Evolutionary conservation across 2,113 vertebrate genomes (phyloP).

Genomic region (Melanerpes aurifrons): DNA sequence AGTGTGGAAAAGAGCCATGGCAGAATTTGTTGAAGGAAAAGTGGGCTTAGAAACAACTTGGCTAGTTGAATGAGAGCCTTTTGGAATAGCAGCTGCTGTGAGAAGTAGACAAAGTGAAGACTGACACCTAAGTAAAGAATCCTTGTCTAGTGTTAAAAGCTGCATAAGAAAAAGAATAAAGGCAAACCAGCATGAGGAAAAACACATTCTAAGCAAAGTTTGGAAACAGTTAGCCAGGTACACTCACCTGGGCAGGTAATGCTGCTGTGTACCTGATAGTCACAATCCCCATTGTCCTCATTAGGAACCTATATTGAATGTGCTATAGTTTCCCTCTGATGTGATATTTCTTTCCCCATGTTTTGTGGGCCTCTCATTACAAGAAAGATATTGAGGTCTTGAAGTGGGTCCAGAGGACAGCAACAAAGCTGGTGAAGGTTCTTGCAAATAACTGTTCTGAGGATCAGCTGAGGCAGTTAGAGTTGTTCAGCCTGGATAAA

Average conservation of each 20-base stretch:
- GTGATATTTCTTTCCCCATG: not conserved
- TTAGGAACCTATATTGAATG: not conserved
- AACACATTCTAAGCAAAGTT: not conserved
- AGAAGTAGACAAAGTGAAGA: not conserved
- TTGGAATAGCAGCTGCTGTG: not conserved
- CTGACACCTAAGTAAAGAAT: not conserved
- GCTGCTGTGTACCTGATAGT: not conserved
- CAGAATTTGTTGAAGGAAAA: not conserved
- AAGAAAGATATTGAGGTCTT: no score
- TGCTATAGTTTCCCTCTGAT: not conserved
- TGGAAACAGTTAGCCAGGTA: not conserved
- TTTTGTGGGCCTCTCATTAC: no score
- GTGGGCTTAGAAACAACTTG: rapidly evolving
- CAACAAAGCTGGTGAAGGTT: no score
- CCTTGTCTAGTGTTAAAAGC: not conserved
- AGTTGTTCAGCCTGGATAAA: no score
- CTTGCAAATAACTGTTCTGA: no score
- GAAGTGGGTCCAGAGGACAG: no score
- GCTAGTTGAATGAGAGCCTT: not conserved
- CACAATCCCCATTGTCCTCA: not conserved
- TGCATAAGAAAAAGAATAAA: not conserved
- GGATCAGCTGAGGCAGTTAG: no score
- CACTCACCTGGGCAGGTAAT: not conserved
- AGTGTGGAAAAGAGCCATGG: not conserved
- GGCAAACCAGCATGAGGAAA: not conserved